These are phyloP conservation scores for Silvanus unidentatus DNA, from an alignment of 2,888 invertebrate genomes.

Conservation along the genomic window DNA sequence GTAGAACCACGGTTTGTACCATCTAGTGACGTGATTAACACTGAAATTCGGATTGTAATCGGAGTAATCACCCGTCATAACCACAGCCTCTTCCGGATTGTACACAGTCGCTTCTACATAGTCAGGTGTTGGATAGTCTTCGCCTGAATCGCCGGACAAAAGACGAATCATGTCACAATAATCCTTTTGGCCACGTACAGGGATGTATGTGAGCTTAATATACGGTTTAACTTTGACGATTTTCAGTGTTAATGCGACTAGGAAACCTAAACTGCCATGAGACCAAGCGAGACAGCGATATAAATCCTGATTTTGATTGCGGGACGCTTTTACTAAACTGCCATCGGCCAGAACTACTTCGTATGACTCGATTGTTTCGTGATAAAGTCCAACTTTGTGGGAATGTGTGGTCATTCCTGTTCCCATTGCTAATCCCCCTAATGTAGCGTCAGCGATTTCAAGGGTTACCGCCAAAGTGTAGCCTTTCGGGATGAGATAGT, in stretches of 20 bases:
- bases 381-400: slow-evolving; percentile 64
- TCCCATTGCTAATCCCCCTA: slow-evolving; percentile 64
- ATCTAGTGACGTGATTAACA: slow-evolving; percentile 54
- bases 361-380: slow-evolving; percentile 60
- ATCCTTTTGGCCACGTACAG: slow-evolving; percentile 55
- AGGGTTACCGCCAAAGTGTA: slow-evolving; percentile 64
- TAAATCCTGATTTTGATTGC: slow-evolving; percentile 53
- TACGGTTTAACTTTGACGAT: slow-evolving; percentile 58
- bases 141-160: slow-evolving; percentile 52
- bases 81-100: slow-evolving; percentile 54
- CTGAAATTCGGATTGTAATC: slow-evolving; percentile 51
- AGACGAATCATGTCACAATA: slow-evolving; percentile 59
- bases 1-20: slow-evolving; percentile 71
- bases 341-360: slow-evolving; percentile 62
- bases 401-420: slow-evolving; percentile 72
- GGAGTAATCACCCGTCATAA: slow-evolving; percentile 62
- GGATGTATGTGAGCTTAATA: slow-evolving; percentile 59
- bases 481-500: slow-evolving; percentile 58
- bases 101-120: slow-evolving; percentile 64
- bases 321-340: slow-evolving; percentile 52
- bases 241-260: slow-evolving; percentile 58
- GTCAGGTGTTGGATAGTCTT: slow-evolving; percentile 50
- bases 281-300: slow-evolving; percentile 60
- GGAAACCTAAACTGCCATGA: slow-evolving; percentile 61
- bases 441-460: slow-evolving; percentile 63